Evolutionary conservation across 2,113 vertebrate species (phyloP), one percentile per base, ranked within the genome.

Genomic region (Craseonycteris thonglongyai): DNA sequence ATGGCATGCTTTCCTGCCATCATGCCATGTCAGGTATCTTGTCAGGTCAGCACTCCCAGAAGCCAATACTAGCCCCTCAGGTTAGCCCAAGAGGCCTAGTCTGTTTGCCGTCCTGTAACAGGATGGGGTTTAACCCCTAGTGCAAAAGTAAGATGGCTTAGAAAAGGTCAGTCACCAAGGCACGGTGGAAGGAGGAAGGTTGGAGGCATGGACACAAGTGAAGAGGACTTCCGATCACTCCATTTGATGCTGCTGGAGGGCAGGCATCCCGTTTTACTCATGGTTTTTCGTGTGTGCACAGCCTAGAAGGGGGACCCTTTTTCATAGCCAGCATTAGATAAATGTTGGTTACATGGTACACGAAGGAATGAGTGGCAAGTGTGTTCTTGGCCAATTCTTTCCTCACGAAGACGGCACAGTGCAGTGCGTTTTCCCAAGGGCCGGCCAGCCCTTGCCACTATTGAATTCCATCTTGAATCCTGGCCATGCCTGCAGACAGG

Each of bases 21-120:
- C 24, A 33, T 38, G 56, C 40, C 81, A 35, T 65, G 51, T 93
- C 69, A 35, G 78, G 91, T 82, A 92, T 93, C 65, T 80, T 76
- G 84, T 71, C 65, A 88, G 88, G 38, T 93, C 83, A 93, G 59
- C 80, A 84, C n/a, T 94, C 30, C 8, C 59, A 42, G 75, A 93
- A 92, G 76, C 54, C 28, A 51, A 47, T 33, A n/a, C 81, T 81
- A 49, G 84, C 85, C 91, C 24, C 4, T 69, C 63, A 78, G 0
- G 15, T 61, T 94, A 79, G 59, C 63, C 75, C 18, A 66, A 66
- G 69, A 94, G 59, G 26, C 69, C 71, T 71, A 90, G 89, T 89
- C 51, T 45, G 4, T 51, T 88, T 96, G 74, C 65, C 58, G 12
- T 84, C 93, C 65, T 79, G 63, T 86, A 95, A 86, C 63, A 33